phyloP scores from a whole-genome alignment of 2,888 invertebrate species.

The Noctua comes region DNA sequence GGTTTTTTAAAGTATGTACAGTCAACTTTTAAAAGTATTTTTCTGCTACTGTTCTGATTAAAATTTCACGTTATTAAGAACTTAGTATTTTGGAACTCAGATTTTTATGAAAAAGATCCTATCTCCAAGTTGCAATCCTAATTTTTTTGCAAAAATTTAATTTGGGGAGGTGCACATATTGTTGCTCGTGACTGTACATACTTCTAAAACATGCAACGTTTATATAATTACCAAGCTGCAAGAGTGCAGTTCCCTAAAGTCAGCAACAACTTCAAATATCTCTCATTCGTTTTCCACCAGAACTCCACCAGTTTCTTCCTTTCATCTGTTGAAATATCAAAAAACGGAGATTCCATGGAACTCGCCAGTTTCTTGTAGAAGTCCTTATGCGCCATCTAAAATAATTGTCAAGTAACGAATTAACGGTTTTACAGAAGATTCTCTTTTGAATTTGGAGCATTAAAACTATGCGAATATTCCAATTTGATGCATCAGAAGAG shows the following conservation, averaged over 20 bases:
- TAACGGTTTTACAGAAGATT: not conserved
- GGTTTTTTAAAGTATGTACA: no score
- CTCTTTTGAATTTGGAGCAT: not conserved
- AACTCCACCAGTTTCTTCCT: conserved; percentile 74
- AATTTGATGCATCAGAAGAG: not conserved
- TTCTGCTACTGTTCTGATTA: no score
- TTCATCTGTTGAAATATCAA: conserved; percentile 77
- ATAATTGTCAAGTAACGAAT: conserved; percentile 11
- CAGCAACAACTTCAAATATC: conserved; percentile 78
- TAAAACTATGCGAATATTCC: not conserved
- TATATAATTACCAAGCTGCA: conserved; percentile 76
- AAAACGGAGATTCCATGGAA: conserved; percentile 80
- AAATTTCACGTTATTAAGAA: no score
- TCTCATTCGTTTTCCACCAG: conserved; percentile 78
- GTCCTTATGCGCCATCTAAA: conserved; percentile 74
- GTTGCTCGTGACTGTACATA: no score
- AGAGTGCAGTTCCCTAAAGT: conserved; percentile 79
- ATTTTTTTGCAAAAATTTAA: no score
- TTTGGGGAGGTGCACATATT: no score
- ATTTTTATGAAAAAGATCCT: no score
- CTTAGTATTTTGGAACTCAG: no score
- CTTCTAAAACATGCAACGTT: not conserved
- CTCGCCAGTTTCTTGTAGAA: conserved; percentile 77
- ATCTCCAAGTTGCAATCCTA: no score
- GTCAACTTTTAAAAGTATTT: no score